phyloP scores from a whole-genome alignment of 2,888 invertebrate genomes.

The Microplitis manilae region DNA sequence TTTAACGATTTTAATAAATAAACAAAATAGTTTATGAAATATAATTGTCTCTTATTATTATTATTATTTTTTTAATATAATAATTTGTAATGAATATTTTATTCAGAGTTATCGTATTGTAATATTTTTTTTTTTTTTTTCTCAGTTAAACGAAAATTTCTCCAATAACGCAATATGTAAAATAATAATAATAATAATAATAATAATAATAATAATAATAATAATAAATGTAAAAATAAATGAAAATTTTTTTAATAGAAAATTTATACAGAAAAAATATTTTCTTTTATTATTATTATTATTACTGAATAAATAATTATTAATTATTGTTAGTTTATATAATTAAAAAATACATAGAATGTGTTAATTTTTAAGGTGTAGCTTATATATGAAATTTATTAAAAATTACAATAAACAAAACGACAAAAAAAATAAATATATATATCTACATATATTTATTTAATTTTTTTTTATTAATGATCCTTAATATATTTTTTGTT shows the following conservation, averaged over 20 bases:
- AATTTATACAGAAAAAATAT: too few relatives aligned
- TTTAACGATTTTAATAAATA: too few relatives aligned
- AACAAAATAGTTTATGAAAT: too few relatives aligned
- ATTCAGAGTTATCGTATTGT: neutral
- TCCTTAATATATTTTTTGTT: neutral
- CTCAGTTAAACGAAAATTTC: neutral
- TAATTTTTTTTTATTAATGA: neutral
- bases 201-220: neutral
- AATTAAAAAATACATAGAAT: neutral
- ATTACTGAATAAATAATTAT: neutral
- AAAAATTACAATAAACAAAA: neutral
- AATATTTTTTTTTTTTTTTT: neutral
- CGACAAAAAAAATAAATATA: neutral
- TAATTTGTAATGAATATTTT: too few relatives aligned
- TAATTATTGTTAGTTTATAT: constrained; percentile 1
- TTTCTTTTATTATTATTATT: neutral
- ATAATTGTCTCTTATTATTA: too few relatives aligned
- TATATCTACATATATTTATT: too few relatives aligned
- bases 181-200: neutral
- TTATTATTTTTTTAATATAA: too few relatives aligned
- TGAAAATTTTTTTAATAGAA: neutral
- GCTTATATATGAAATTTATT: constrained; percentile 1
- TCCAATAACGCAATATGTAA: neutral
- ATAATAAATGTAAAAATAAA: neutral
- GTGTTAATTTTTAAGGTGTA: constrained; percentile 1